Evolutionary conservation across 2,113 vertebrate species (phyloP).

Genomic region (Rhynchopsitta pachyrhyncha): DNA sequence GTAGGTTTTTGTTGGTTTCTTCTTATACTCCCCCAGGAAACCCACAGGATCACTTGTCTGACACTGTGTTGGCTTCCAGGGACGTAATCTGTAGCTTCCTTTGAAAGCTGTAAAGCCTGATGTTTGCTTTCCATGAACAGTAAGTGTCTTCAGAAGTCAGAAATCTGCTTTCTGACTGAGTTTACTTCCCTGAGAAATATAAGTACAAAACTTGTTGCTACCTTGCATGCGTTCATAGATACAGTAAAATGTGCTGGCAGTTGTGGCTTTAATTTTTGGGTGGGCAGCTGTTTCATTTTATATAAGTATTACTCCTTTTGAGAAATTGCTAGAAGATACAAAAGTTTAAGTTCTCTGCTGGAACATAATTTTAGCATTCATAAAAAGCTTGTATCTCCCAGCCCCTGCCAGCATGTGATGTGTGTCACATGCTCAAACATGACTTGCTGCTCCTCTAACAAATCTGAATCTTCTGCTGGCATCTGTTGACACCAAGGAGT

Average conservation of each 20-base stretch:
- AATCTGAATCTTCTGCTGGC: background rate
- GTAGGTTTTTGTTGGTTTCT: background rate
- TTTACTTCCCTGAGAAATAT: background rate
- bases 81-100: background rate
- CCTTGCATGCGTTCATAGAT: background rate
- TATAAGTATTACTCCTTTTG: background rate
- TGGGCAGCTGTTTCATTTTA: slow-evolving; percentile 16
- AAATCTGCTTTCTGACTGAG: background rate
- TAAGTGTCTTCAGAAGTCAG: background rate
- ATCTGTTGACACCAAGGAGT: background rate
- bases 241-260: background rate
- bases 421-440: background rate
- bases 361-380: background rate
- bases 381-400: background rate
- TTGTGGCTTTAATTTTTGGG: slow-evolving; percentile 39
- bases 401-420: background rate
- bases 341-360: slow-evolving; percentile 14
- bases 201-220: background rate
- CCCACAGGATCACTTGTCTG: slow-evolving; percentile 15
- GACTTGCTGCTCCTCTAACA: background rate
- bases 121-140: background rate
- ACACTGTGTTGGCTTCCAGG: background rate
- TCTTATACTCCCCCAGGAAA: background rate
- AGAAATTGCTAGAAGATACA: background rate
- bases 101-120: background rate